Evolutionary conservation across 2,888 invertebrate genomes (phyloP), one percentile per base, ranked within the genome.

Genomic region (Zaprionus lineosus): DNA sequence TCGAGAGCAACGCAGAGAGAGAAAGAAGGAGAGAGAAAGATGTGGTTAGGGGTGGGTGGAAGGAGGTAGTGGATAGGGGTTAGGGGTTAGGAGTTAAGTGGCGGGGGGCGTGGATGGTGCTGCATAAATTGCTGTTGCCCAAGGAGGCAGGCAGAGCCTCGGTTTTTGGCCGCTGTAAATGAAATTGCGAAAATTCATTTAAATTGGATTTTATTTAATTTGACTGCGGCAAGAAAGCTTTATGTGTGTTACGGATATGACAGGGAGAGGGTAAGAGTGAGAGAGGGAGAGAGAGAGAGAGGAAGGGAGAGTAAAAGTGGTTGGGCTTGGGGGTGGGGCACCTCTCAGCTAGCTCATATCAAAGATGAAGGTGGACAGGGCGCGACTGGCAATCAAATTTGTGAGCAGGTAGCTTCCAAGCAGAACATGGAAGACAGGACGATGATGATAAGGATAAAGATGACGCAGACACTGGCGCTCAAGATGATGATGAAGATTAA

Each of bases 141-240:
- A 43, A 55, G 57, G 63, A 52, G 57, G 40, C 50, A 46, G 67
- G 48, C 50, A n/a, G n/a, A 29, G 37, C 50, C 29, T 36, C 37
- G 11, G 21, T 29, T 39, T n/a, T 56, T 44, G 11, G 24, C 69
- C 59, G 67, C 62, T 73, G 79, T 83, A 74, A 77, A 81, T 77
- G 73, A 84, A 84, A 79, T 82, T 68, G 68, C 64, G 64, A 82
- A 85, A 82, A 84, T 84, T 82, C 79, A 82, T 84, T 85, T 82
- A 86, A 84, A 84, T 84, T 84, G 82, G 79, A 84, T 84, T 84
- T 84, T 84, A 86, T 84, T 84, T 84, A 77, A 79, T 81, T 78
- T 78, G 68, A 64, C 67, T 69, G 69, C 60, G 70, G 68, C 74
- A 55, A 61, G 55, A 61, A 52, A 57, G 68, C 68, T 64, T 60